phyloP scores from a whole-genome alignment of 1,140 invertebrate genomes.

The Andricus grossulariae region DNA sequence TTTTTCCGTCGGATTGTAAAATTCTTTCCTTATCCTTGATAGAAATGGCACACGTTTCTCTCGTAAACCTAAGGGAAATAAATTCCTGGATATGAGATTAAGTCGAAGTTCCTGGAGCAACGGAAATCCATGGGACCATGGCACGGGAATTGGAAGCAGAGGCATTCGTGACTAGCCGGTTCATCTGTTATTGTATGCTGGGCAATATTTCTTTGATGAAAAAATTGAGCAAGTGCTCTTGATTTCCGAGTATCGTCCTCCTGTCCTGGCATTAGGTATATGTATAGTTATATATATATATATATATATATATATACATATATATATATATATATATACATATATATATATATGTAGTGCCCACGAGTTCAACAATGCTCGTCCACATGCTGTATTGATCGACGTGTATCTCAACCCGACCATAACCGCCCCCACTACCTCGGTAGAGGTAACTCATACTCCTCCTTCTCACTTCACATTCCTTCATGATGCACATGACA shows the following conservation, averaged over 20 bases:
- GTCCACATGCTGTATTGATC: constrained; percentile 42
- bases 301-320: too few species aligned
- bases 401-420: constrained; percentile 37
- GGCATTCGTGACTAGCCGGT: neutral
- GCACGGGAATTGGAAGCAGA: neutral
- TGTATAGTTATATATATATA: too few species aligned
- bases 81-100: neutral
- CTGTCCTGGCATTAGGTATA: neutral
- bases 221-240: constrained; percentile 6
- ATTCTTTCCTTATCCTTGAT: too few species aligned
- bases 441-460: too few species aligned
- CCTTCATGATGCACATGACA: neutral
- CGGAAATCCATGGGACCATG: neutral
- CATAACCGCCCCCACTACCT: neutral
- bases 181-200: neutral
- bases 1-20: too few species aligned
- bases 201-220: neutral
- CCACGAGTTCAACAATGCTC: constrained; percentile 41
- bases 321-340: too few species aligned
- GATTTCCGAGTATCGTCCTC: neutral
- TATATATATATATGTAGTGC: neutral
- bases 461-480: too few species aligned
- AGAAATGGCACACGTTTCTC: too few species aligned
- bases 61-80: neutral
- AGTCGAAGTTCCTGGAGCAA: neutral